These are phyloP conservation scores for Cylas formicarius DNA, from an alignment of 1,140 invertebrate species.

Conservation along the genomic window DNA sequence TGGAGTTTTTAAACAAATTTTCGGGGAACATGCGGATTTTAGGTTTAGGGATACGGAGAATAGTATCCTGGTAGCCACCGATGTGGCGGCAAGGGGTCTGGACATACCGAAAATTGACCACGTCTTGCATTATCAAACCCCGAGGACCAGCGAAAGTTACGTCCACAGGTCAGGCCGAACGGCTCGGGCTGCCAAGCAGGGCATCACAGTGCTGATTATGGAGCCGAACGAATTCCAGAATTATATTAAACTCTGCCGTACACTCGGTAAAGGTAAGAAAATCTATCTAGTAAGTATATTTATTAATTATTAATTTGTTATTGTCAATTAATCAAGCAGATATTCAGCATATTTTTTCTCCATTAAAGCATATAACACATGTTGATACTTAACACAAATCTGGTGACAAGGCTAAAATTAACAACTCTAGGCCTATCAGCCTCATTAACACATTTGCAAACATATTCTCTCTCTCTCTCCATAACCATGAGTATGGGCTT, in stretches of 20 bases:
- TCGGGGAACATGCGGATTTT: conserved; percentile 1
- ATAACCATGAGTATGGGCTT: too few relatives aligned
- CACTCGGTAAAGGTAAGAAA: conserved; percentile 68
- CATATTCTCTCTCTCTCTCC: too few relatives aligned
- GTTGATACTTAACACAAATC: too few relatives aligned
- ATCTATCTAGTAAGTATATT: too few relatives aligned
- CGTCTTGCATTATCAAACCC: conserved; percentile 97
- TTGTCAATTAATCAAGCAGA: background rate
- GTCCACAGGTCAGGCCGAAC: conserved; percentile 95
- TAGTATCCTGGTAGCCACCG: conserved; percentile 87
- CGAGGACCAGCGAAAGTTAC: conserved; percentile 90
- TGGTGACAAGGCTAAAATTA: too few relatives aligned
- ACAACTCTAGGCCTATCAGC: too few relatives aligned
- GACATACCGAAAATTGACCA: conserved; percentile 93
- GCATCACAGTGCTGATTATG: conserved; percentile 86
- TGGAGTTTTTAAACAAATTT: conserved; percentile 4
- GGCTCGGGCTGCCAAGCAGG: conserved; percentile 79
- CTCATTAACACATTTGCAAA: too few relatives aligned
- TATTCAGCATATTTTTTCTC: too few relatives aligned
- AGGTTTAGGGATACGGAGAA: conserved; percentile 71
- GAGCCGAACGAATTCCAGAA: conserved; percentile 76
- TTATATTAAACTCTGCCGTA: conserved; percentile 76
- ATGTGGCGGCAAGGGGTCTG: conserved; percentile 93
- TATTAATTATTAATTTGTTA: conserved; percentile 1
- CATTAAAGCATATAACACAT: too few relatives aligned